Percentiles rank a stretch among this genome's conserved stretches.
Conservation (phyloP, 2,113 vertebrate genomes). For the Chelonoidis abingdonii region DNA sequence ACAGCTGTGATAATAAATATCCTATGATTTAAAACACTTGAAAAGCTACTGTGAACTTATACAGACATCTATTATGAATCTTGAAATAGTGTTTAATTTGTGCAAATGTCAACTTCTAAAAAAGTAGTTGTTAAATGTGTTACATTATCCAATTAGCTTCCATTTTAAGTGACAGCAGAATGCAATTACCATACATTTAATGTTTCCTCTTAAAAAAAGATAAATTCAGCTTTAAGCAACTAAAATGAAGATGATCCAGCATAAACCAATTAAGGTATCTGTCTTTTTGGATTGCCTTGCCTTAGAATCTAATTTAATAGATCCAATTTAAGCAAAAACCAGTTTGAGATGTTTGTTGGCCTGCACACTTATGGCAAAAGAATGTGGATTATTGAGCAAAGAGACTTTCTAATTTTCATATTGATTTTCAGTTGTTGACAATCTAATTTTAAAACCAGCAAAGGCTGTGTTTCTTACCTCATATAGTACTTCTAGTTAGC, state of each 20-base stretch:
- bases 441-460: conserved; percentile 42
- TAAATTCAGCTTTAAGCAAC: conserved; percentile 4
- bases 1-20: neutral
- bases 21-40: neutral
- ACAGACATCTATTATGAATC: neutral
- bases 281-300: neutral
- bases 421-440: conserved; percentile 46
- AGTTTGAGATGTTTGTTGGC: conserved; percentile 20
- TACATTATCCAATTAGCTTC: neutral
- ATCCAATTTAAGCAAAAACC: conserved; percentile 50
- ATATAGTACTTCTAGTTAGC: neutral
- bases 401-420: conserved; percentile 58
- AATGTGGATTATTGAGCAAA: conserved; percentile 34
- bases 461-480: neutral
- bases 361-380: neutral
- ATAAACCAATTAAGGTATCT: conserved; percentile 29
- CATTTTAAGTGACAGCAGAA: neutral
- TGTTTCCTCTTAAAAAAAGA: conserved; percentile 29
- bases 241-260: conserved; percentile 27
- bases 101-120: neutral
- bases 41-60: neutral
- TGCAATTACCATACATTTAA: neutral
- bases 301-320: conserved; percentile 45
- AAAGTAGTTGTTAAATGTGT: neutral
- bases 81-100: neutral